These are phyloP conservation scores for Latrodectus geometricus DNA, from an alignment of 1,140 invertebrate genomes.

Conservation along the genomic window DNA sequence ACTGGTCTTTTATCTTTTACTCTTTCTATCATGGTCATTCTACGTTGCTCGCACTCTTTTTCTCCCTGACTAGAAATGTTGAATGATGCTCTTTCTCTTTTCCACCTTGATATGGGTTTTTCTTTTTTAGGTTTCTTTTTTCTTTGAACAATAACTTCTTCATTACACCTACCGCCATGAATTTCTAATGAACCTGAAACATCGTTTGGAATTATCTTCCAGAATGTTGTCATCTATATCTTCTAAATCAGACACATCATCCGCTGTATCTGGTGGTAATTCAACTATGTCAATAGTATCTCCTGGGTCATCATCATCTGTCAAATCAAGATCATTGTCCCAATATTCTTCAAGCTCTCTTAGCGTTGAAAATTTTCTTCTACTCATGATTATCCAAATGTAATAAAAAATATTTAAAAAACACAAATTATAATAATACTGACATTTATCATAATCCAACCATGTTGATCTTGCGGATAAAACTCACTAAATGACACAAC, in stretches of 20 bases:
- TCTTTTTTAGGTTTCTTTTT: conserved; percentile 42
- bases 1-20: conserved; percentile 42
- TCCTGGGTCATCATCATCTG: no score
- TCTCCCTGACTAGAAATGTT: conserved; percentile 41
- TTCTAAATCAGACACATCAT: no score
- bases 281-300: no score
- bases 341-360: conserved; percentile 41
- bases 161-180: conserved; percentile 40
- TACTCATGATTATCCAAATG: conserved; percentile 42
- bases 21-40: conserved; percentile 41
- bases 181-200: conserved; percentile 38
- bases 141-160: conserved; percentile 34
- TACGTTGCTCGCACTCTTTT: conserved; percentile 38
- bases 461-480: conserved; percentile 28
- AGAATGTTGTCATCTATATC: no score
- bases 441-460: no score
- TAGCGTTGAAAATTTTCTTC: conserved; percentile 42
- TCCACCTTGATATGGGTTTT: conserved; percentile 37
- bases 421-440: no score
- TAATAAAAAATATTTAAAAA: no score
- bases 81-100: conserved; percentile 41
- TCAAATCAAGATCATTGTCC: conserved; percentile 40
- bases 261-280: no score
- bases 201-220: conserved; percentile 42
- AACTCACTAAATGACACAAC: conserved; percentile 31